Percentiles rank a stretch among this genome's conserved stretches.
Conservation (phyloP, 2,113 vertebrate species). For the Tupaia chinensis region DNA sequence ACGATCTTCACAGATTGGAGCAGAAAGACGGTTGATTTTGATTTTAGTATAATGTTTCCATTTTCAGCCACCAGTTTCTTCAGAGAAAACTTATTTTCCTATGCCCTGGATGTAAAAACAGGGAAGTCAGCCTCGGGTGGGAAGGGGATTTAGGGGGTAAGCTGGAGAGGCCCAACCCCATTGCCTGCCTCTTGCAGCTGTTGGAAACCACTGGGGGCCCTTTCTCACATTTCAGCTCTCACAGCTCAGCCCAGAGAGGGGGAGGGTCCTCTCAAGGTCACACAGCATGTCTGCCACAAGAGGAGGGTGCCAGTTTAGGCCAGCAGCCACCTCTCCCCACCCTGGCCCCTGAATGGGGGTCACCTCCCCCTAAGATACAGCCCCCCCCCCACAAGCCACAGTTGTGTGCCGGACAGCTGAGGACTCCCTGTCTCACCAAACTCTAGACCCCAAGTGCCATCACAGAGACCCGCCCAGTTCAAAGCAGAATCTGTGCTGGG, state of each 20-base stretch:
- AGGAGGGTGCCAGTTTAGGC: too few species aligned
- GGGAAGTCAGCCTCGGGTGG: background rate
- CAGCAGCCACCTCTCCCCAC: background rate
- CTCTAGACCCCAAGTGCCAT: background rate
- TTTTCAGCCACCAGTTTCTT: background rate
- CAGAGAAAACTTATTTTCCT: background rate
- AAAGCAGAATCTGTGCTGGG: too few species aligned
- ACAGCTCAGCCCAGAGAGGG: conserved; percentile 14
- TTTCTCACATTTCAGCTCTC: background rate
- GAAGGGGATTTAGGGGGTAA: background rate
- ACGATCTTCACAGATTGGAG: too few species aligned
- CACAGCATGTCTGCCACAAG: background rate
- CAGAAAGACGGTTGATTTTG: background rate
- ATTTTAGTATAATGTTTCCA: background rate
- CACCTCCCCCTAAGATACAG: background rate
- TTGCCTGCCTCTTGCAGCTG: background rate
- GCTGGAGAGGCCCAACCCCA: too few species aligned
- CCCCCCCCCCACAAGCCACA: too few species aligned
- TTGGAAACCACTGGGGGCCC: background rate
- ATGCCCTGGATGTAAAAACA: background rate
- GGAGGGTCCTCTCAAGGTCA: background rate
- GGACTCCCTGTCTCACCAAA: background rate
- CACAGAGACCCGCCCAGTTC: accelerated
- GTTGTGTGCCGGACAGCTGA: accelerated
- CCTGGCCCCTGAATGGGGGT: background rate